A percentile compares a stretch with the other conserved stretches of the same genome.
These are phyloP conservation scores for Agonum fuliginosum DNA, from an alignment of 2,888 invertebrate species.

Conservation along the genomic window DNA sequence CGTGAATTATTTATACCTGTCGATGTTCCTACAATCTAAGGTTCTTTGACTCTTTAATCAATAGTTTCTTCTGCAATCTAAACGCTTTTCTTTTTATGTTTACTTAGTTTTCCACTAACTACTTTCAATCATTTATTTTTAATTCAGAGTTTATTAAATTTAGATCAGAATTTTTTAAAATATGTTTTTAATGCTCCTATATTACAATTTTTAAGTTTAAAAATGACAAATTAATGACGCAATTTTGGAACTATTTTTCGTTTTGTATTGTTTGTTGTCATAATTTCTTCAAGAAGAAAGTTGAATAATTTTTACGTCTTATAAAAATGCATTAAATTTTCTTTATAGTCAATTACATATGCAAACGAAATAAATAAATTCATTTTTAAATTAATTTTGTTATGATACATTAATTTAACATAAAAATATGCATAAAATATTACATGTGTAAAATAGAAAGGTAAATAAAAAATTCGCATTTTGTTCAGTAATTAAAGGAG, in stretches of 20 bases:
- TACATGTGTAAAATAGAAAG: not conserved
- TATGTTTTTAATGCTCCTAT: not conserved
- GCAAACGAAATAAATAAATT: not conserved
- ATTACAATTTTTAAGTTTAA: not conserved
- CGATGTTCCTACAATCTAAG: slow-evolving; percentile 19
- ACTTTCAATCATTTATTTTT: not conserved
- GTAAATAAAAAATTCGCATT: not conserved
- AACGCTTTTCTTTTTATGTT: not conserved
- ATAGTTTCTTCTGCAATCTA: not conserved
- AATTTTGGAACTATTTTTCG: no score
- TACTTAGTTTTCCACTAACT: not conserved
- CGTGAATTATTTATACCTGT: slow-evolving; percentile 26
- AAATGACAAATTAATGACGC: not conserved
- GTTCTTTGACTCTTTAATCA: slow-evolving; percentile 26
- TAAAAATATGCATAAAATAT: not conserved
- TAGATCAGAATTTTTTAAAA: not conserved
- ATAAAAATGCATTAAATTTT: not conserved
- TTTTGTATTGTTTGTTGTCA: no score
- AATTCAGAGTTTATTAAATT: not conserved
- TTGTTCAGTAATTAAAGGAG: not conserved
- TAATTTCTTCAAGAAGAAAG: not conserved
- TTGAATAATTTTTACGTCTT: not conserved
- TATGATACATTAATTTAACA: no score
- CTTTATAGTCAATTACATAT: not conserved
- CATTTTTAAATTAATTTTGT: no score